Base-by-base conservation (phyloP, 2,113 vertebrate genomes). In the Butorides virescens region DNA sequence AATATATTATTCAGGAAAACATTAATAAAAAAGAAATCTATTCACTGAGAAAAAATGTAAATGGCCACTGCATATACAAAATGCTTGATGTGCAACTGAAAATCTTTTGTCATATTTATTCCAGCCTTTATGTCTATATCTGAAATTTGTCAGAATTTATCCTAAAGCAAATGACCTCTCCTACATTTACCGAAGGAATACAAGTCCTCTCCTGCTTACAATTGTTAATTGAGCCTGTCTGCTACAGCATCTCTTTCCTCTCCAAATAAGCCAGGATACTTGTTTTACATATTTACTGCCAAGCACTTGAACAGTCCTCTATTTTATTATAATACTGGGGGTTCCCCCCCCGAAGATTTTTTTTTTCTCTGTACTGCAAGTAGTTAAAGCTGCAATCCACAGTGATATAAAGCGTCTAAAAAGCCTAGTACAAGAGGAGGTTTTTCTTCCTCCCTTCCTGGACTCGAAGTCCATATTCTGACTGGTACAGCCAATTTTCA, bases 131-230 rank as follows among this genome's bases (percentile, higher is more conserved):
- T 93, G 93, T 93, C 93, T 97, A 58, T 68, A 79, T 77, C 90
- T 93, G 85, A 96, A 98, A 98, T 97, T 97, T 71, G 86, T 96
- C 97, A 97, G 97, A 97, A 97, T 98, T 92, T 97, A 97, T 98
- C 96, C 96, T 97, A 96, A 97, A 98, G 97, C 96, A 98, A 98
- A 89, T 97, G 95, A 97, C 97, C 97, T 98, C 95, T 96, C 94
- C 90, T 97, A 77, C 83, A 88, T 76, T 55, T 96, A 97, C 79
- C 30, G 80, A 95, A 97, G 90, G 92, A 97, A 98, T 85, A 81
- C 63, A 94, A 95, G 95, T 94, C 96, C 94, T 96, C 80, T 97
- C 82, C 90, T 97, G 92, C 96, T 95, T 96, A 95, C 93, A 94
- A 95, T 91, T 97, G 95, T 97, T 98, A 97, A 98, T 90, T 97